Base-by-base conservation (phyloP, 2,797 vertebrate genomes). In the Phoeniculus purpureus region DNA sequence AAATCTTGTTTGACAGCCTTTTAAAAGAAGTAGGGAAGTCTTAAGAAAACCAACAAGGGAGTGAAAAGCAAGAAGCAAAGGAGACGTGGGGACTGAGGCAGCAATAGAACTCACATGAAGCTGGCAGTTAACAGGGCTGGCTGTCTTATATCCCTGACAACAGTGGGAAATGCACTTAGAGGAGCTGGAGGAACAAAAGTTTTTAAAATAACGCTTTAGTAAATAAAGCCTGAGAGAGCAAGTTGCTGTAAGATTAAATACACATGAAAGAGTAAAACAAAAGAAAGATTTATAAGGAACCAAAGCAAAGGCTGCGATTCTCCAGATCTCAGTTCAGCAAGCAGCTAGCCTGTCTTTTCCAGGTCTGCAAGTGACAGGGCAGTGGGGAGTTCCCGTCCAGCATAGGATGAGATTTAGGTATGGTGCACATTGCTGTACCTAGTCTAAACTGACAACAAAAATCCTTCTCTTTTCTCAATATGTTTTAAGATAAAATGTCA, bases 1-100 rank as follows among this genome's bases (percentile, higher is more conserved):
- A 90, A 93, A 93, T 79, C 58, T 92, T 91, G 45, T 85, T 58
- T 91, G 50, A 56, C 20, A 48, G 13, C 17, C 65, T 62, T 74
- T 90, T 78, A 93, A 93, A 86, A 40, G 51, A 81, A 90, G 34
- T 47, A 87, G 55, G 19, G 52, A 73, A 75, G 6, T 60, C n/a
- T 37, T 90, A 50, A 71, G 52, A 58, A 92, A 91, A 80, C 25
- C 86, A 76, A 40, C 7, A 70, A 73, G 9, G 26, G 31, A 92
- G 58, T 67, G 43, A 93, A 84, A 89, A 73, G 10, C 54, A 87
- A 81, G 72, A 71, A 66, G 64, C 26, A 84, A 84, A 9, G 3
- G 27, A 45, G 31, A 72, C 61, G 18, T 70, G 34, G 37, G 17
- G 50, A 70, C 26, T 32, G 34, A 87, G 15, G 21, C 34, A 83